Percentiles rank a stretch among this genome's conserved stretches.
Conservation (phyloP, 64 coral and sea anemone genomes). For the Montipora foliosa region DNA sequence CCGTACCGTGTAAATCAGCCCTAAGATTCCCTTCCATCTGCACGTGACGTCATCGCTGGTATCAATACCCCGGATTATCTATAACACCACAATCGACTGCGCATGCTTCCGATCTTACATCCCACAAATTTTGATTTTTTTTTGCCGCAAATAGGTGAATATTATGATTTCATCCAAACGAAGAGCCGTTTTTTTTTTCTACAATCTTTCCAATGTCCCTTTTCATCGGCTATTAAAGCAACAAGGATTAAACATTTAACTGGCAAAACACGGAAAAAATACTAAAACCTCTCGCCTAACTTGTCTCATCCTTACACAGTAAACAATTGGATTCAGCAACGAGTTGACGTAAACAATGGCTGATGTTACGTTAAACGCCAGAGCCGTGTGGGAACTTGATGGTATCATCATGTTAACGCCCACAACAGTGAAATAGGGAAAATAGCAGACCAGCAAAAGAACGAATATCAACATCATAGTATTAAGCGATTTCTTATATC, state of each 20-base stretch:
- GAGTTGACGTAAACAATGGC: neutral
- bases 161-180: too few relatives aligned
- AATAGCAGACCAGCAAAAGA: neutral
- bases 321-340: neutral
- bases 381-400: neutral
- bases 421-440: neutral
- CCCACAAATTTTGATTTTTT: too few relatives aligned
- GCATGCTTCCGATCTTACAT: too few relatives aligned
- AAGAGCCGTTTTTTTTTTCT: too few relatives aligned
- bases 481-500: neutral
- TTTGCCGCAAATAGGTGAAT: too few relatives aligned
- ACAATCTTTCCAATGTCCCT: neutral
- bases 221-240: neutral
- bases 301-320: neutral
- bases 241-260: neutral
- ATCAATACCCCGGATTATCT: too few relatives aligned
- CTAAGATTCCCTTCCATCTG: too few relatives aligned
- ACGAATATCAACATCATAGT: neutral
- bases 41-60: too few relatives aligned
- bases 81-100: too few relatives aligned
- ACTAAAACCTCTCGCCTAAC: neutral
- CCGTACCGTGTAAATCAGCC: too few relatives aligned
- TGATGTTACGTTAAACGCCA: neutral
- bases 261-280: neutral
- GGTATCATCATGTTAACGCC: neutral